Percentiles rank a stretch among this genome's conserved stretches.
Evolutionary conservation across 1,140 invertebrate genomes (phyloP).

Genomic region (Mylabris phalerata): DNA sequence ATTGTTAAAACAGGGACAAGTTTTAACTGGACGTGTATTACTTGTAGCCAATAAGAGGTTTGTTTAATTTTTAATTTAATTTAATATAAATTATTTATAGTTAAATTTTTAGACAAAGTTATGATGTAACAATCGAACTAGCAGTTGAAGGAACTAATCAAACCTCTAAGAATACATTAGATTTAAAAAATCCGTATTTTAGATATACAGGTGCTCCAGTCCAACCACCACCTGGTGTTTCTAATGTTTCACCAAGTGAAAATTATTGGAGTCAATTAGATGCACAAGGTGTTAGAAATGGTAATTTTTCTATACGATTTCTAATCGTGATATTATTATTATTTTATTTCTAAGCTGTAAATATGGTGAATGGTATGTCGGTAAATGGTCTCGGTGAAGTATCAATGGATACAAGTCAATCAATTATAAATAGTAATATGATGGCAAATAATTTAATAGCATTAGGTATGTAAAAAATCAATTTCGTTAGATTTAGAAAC

Average conservation of each 20-base stretch:
- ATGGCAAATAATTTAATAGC: conserved; percentile 44
- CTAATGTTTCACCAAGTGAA: conserved; percentile 85
- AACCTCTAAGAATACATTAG: conserved; percentile 82
- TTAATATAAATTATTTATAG: too few species aligned
- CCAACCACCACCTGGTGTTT: conserved; percentile 81
- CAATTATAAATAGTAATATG: conserved; percentile 50
- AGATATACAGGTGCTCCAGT: conserved; percentile 82
- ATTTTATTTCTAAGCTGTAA: conserved; percentile 50
- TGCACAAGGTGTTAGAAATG: conserved; percentile 60
- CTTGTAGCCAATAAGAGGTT: conserved; percentile 81
- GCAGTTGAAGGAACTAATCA: conserved; percentile 81
- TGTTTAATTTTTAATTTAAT: too few species aligned
- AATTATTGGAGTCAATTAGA: conserved; percentile 83
- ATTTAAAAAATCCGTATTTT: conserved; percentile 99
- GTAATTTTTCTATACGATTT: conserved; percentile 24
- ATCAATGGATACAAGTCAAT: conserved; percentile 56
- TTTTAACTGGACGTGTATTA: conserved; percentile 78
- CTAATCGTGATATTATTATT: background rate
- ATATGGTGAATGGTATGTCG: conserved; percentile 74
- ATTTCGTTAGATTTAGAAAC: background rate
- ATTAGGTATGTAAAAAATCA: conserved; percentile 29
- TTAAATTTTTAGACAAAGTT: conserved; percentile 67
- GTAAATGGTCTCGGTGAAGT: conserved; percentile 71
- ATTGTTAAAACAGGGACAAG: conserved; percentile 91
- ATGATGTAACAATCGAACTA: conserved; percentile 97